A percentile compares a stretch with the other conserved stretches of the same genome.
These are phyloP conservation scores for Chaetoderma sp. DNA, from an alignment of 2,888 invertebrate species.

Conservation along the genomic window DNA sequence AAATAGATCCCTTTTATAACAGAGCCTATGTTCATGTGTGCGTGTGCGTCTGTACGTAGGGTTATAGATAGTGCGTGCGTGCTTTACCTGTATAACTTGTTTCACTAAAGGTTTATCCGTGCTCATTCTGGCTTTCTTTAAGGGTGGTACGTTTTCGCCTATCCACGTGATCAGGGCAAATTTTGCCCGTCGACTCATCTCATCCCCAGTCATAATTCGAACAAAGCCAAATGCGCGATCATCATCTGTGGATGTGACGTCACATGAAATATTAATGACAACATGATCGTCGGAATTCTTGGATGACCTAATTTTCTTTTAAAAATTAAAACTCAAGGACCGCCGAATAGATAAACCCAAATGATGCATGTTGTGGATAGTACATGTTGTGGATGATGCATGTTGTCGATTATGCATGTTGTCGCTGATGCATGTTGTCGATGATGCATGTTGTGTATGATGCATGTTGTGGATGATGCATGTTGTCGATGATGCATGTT, in stretches of 20 bases:
- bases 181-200: slow-evolving; percentile 85
- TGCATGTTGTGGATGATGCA: too few species aligned
- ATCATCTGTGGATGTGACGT: slow-evolving; percentile 76
- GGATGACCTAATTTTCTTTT: not conserved
- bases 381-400: slow-evolving; percentile 12
- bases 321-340: too few species aligned
- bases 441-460: too few species aligned
- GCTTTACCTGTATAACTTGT: slow-evolving; percentile 80
- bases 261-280: slow-evolving; percentile 13
- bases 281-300: not conserved
- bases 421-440: too few species aligned
- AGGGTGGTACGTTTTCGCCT: slow-evolving; percentile 80
- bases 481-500: too few species aligned
- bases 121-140: slow-evolving; percentile 85
- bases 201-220: slow-evolving; percentile 77
- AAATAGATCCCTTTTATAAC: too few species aligned
- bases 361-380: not conserved
- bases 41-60: too few species aligned
- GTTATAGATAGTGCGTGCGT: too few species aligned
- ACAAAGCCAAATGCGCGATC: slow-evolving; percentile 83
- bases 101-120: slow-evolving; percentile 85
- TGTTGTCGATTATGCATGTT: too few species aligned
- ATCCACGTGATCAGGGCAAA: slow-evolving; percentile 85
- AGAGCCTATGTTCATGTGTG: too few species aligned
- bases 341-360: not conserved